These are phyloP conservation scores for Cisticola juncidis DNA, from an alignment of 2,113 vertebrate genomes.

Conservation along the genomic window DNA sequence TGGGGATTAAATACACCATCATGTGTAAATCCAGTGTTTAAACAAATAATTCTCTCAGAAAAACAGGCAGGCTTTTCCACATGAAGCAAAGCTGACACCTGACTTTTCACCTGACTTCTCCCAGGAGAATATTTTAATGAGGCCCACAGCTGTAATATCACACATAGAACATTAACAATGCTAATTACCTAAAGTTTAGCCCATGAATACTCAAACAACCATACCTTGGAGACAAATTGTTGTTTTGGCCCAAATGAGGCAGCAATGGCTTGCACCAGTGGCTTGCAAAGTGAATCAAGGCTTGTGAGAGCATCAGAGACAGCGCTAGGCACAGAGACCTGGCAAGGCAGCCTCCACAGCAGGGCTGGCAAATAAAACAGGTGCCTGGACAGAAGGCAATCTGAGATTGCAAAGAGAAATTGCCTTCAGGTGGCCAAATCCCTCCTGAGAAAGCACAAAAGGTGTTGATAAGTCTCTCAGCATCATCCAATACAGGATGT, in stretches of 20 bases:
- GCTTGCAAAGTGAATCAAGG: not conserved
- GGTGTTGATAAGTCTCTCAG: slow-evolving; percentile 30
- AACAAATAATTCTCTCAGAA: not conserved
- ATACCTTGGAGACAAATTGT: slow-evolving; percentile 47
- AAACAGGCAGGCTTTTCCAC: slow-evolving; percentile 30
- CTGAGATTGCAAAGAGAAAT: not conserved
- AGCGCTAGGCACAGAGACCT: not conserved
- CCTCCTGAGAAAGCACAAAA: slow-evolving; percentile 5
- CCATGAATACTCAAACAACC: slow-evolving; percentile 60
- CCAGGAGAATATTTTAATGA: slow-evolving; percentile 75
- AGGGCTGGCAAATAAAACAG: not conserved
- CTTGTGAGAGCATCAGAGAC: not conserved
- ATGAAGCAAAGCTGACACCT: slow-evolving; percentile 61
- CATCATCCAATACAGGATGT: not conserved
- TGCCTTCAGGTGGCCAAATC: slow-evolving; percentile 30
- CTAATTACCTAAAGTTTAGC: slow-evolving; percentile 77
- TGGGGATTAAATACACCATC: not conserved
- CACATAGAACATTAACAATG: slow-evolving; percentile 75
- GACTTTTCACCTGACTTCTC: slow-evolving; percentile 60
- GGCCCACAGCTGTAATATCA: slow-evolving; percentile 74
- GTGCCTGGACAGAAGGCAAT: slow-evolving; percentile 7
- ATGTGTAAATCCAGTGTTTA: slow-evolving; percentile 20
- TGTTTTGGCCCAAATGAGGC: slow-evolving; percentile 30
- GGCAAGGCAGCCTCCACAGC: not conserved
- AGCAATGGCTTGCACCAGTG: not conserved